Base-by-base conservation (phyloP, 2,113 vertebrate species). In the Nestor notabilis region DNA sequence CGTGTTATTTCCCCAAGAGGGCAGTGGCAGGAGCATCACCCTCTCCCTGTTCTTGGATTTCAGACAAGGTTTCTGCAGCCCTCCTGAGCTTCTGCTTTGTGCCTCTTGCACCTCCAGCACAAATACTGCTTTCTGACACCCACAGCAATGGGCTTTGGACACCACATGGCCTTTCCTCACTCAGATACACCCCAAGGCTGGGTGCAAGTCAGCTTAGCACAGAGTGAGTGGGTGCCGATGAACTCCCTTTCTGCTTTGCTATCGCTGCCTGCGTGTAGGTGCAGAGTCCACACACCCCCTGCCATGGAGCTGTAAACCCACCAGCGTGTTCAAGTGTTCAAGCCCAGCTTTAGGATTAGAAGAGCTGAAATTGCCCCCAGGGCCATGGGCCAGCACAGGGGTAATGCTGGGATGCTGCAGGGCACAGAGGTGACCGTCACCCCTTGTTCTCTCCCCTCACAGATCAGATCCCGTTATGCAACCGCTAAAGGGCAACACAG, bases 391-490 rank as follows among this genome's bases (percentile, higher is more conserved):
- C 76, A 77, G 79, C 58, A 10, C 21, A 37, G 69, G 23, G 75
- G 58, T 55, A 17, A 19, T 5, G 12, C 72, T 37, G 43, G 55
- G 83, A 47, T 61, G 71, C 87, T 70, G 88, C 75, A 76, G 96
- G 93, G 76, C 90, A 89, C 64, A 33, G 84, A 66, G 85, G 88
- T 96, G 92, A 84, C 86, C 2, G 0, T 72, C 94, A 82, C 88
- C 86, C 89, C 92, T 71, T 5, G 43, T 35, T 88, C 83, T 55
- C 77, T 58, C 86, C 1, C 1, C 69, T 11, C 56, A 69, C 90
- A 79, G 88, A 75, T 43, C 7, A 8, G 61, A 80, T 94, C 96
- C 86, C 17, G 13, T 96, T 97, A 96, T n/a, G 94, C 97, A 97
- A 95, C 78, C 8, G 25, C 74, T 76, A 61, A 91, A 93, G 79